Evolutionary conservation across 2,113 vertebrate species (phyloP).

Genomic region (Platichthys stellatus): DNA sequence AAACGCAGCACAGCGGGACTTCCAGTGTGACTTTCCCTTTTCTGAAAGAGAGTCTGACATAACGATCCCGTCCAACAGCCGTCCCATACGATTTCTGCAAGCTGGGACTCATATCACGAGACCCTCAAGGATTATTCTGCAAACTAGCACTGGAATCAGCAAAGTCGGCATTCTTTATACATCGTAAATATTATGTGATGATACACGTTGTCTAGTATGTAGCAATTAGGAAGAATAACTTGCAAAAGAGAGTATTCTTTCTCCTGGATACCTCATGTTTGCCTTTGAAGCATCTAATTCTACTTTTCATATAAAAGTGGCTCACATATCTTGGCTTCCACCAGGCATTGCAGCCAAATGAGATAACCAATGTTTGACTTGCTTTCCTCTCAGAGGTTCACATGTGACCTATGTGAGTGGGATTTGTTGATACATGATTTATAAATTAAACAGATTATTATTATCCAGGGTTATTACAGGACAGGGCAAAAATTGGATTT

Average conservation of each 20-base stretch:
- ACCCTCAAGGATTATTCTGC: conserved; percentile 16
- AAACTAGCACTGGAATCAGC: not conserved
- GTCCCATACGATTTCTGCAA: conserved; percentile 14
- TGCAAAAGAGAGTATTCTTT: not conserved
- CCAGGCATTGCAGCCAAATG: conserved; percentile 47
- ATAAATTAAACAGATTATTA: conserved; percentile 50
- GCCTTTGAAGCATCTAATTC: conserved; percentile 32
- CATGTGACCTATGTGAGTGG: conserved; percentile 37
- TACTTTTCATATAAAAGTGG: conserved; percentile 53
- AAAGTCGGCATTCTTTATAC: too few species aligned
- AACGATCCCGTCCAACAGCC: not conserved
- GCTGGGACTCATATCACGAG: not conserved
- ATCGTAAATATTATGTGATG: not conserved
- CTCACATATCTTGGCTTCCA: conserved; percentile 51
- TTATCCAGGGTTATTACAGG: conserved; percentile 34
- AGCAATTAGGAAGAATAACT: not conserved
- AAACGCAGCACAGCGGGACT: conserved; percentile 29
- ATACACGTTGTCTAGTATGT: not conserved
- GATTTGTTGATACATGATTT: conserved; percentile 56
- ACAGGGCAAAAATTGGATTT: not conserved
- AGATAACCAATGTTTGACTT: conserved; percentile 64
- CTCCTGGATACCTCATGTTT: conserved; percentile 48
- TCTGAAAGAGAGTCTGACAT: conserved; percentile 23
- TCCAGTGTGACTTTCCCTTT: conserved; percentile 34
- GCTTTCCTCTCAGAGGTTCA: conserved; percentile 50